Conservation (phyloP, 2,113 vertebrate species). For the Thomomys bottae region DNA sequence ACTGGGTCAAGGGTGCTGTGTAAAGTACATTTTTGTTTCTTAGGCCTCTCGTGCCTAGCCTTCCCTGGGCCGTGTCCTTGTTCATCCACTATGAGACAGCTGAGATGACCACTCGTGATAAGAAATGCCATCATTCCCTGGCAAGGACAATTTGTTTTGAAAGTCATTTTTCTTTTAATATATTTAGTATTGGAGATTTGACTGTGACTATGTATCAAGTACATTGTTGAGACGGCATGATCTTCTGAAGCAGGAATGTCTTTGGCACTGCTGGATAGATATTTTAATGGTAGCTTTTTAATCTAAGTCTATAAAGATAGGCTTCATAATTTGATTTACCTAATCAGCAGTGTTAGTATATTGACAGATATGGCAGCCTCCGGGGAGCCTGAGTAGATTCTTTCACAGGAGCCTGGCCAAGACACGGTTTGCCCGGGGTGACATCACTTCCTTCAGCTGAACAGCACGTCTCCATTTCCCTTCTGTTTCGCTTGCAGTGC, state of each 20-base stretch:
- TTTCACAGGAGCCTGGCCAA: conserved; percentile 10
- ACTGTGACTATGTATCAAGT: neutral
- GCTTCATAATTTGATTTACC: conserved; percentile 12
- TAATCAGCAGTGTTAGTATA: neutral
- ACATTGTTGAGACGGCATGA: neutral
- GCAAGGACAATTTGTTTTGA: neutral
- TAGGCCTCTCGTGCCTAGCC: neutral
- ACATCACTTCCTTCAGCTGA: neutral
- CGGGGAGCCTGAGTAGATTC: neutral
- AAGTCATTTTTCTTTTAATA: conserved; percentile 22
- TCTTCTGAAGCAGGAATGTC: neutral
- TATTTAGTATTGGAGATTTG: neutral
- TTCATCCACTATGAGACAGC: neutral
- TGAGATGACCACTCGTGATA: neutral
- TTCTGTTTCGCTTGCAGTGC: neutral
- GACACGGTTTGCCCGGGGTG: neutral
- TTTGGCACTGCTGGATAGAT: neutral
- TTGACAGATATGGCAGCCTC: neutral
- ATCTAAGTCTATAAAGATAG: conserved; percentile 8
- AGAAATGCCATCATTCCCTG: neutral
- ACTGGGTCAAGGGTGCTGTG: accelerated
- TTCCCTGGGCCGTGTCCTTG: neutral
- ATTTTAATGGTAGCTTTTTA: conserved; percentile 18
- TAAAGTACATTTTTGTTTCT: neutral
- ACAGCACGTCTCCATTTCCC: conserved; percentile 25